Conservation (phyloP, 2,888 invertebrate species). For the Liposcelis brunnea region DNA sequence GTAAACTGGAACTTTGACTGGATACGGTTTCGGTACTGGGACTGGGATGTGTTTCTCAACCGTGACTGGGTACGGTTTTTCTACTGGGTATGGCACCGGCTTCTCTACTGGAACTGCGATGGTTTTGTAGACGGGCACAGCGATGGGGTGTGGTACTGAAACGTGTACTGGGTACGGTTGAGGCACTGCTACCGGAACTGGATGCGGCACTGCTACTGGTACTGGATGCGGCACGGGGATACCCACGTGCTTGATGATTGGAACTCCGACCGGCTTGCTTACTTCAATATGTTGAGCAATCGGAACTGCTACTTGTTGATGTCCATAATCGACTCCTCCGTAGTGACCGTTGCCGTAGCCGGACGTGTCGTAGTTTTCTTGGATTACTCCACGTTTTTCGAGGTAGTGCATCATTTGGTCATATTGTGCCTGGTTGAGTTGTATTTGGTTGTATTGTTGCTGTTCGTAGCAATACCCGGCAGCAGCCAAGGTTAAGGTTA, state of each 20-base stretch:
- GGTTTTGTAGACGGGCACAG: slow-evolving; percentile 46
- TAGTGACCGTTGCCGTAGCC: slow-evolving; percentile 7
- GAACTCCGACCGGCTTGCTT: slow-evolving; percentile 17
- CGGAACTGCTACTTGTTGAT: background rate
- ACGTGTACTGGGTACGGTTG: slow-evolving; percentile 8
- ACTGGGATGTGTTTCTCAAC: slow-evolving; percentile 50
- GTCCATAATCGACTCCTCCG: slow-evolving; percentile 4
- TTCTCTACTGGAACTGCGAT: slow-evolving; percentile 54
- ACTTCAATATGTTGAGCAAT: slow-evolving; percentile 8
- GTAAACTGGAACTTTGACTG: slow-evolving; percentile 52
- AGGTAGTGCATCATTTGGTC: background rate
- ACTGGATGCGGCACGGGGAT: slow-evolving; percentile 19
- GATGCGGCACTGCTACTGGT: slow-evolving; percentile 16
- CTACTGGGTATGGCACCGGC: slow-evolving; percentile 42
- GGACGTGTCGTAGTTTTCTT: slow-evolving; percentile 3
- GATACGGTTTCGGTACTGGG: slow-evolving; percentile 48
- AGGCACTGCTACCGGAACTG: slow-evolving; percentile 9
- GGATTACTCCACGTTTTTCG: slow-evolving; percentile 3
- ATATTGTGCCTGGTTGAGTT: background rate
- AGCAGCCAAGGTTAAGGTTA: slow-evolving; percentile 1
- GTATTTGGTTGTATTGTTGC: background rate
- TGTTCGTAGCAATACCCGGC: background rate
- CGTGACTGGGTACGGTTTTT: slow-evolving; percentile 49
- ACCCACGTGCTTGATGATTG: slow-evolving; percentile 18
- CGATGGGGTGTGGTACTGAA: slow-evolving; percentile 15